A percentile compares a stretch with the other conserved stretches of the same genome.
Evolutionary conservation across 2,797 vertebrate species (phyloP).

Genomic region (Sparidentex hasta): DNA sequence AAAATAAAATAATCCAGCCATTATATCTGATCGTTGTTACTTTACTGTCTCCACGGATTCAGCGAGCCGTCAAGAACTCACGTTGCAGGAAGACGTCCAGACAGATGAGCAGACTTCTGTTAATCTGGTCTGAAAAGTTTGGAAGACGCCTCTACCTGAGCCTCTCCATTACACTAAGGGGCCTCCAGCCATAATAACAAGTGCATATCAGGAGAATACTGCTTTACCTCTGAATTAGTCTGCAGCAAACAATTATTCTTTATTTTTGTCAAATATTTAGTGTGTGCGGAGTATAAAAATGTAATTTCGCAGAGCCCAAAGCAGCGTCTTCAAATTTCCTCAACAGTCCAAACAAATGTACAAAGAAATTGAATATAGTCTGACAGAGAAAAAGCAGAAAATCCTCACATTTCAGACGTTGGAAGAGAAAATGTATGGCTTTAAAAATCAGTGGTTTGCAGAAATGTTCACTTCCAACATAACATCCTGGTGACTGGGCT

Average conservation of each 20-base stretch:
- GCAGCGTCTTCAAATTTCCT: neutral
- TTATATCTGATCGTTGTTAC: neutral
- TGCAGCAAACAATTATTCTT: neutral
- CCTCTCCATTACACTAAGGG: neutral
- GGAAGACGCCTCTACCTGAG: conserved; percentile 1
- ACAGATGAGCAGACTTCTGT: conserved; percentile 14
- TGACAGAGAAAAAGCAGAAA: neutral
- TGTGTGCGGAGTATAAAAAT: neutral
- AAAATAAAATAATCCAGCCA: neutral
- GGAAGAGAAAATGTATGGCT: neutral
- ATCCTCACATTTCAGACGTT: neutral
- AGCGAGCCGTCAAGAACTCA: neutral
- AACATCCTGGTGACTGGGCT: no score
- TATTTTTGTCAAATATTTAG: neutral
- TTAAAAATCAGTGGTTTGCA: neutral
- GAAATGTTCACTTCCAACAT: no score
- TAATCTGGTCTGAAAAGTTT: conserved; percentile 1
- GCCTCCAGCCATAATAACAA: neutral
- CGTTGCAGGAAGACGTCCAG: conserved; percentile 35
- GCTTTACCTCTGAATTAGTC: neutral
- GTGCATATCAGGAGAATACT: neutral
- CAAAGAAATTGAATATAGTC: neutral
- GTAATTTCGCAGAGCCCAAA: neutral
- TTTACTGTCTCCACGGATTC: no score
- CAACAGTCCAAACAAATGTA: neutral